These are phyloP conservation scores for Leptatherina wallacei DNA, from an alignment of 2,797 vertebrate genomes.

Conservation along the genomic window DNA sequence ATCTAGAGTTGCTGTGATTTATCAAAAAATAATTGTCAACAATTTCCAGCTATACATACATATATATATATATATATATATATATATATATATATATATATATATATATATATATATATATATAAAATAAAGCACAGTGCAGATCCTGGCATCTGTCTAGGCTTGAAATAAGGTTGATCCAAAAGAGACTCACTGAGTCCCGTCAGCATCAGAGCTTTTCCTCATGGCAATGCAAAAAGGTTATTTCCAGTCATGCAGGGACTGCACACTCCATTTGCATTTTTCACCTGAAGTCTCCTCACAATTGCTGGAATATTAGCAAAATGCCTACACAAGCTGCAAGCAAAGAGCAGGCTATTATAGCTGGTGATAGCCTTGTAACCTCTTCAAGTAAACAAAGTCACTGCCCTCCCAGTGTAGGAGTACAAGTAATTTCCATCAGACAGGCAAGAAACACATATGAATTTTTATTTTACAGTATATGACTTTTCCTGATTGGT, in stretches of 20 bases:
- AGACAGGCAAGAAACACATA: slow-evolving; percentile 12
- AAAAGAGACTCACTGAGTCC: slow-evolving; percentile 35
- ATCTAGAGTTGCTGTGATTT: slow-evolving; percentile 46
- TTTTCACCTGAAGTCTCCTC: slow-evolving; percentile 38
- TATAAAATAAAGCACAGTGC: slow-evolving; percentile 6
- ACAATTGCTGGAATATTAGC: slow-evolving; percentile 41
- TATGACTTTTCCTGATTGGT: slow-evolving; percentile 40
- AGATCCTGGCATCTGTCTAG: slow-evolving; percentile 49
- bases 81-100: slow-evolving; percentile 37
- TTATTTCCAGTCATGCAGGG: slow-evolving; percentile 29
- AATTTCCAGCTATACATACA: slow-evolving; percentile 26
- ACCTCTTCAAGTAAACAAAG: slow-evolving; percentile 50
- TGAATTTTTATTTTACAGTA: slow-evolving; percentile 30
- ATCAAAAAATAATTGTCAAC: slow-evolving; percentile 25
- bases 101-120: slow-evolving; percentile 34
- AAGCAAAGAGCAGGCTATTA: slow-evolving; percentile 45
- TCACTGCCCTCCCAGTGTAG: slow-evolving; percentile 21
- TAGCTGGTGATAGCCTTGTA: slow-evolving; percentile 27
- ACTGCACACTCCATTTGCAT: slow-evolving; percentile 32
- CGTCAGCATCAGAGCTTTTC: slow-evolving; percentile 37
- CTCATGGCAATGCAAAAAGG: slow-evolving; percentile 51
- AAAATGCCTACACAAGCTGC: slow-evolving; percentile 41
- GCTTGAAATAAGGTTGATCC: slow-evolving; percentile 39
- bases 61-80: slow-evolving; percentile 24
- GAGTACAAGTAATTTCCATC: slow-evolving; percentile 30